A percentile compares a stretch with the other conserved stretches of the same genome.
phyloP scores from a whole-genome alignment of 2,888 invertebrate genomes.

The Hecatera dysodea region DNA sequence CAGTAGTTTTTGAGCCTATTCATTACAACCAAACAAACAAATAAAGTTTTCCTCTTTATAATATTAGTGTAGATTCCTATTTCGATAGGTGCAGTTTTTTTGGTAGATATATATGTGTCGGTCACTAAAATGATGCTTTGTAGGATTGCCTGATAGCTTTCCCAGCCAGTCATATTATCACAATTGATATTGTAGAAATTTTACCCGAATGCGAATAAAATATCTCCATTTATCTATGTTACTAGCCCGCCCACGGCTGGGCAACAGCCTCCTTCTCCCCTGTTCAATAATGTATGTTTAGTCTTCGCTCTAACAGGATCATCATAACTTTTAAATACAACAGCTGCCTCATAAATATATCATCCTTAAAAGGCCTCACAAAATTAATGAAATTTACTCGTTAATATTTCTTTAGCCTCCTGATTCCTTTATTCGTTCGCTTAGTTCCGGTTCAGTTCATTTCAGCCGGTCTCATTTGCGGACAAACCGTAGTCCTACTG shows the following conservation, averaged over 20 bases:
- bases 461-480: constrained; percentile 25
- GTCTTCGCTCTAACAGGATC: not conserved
- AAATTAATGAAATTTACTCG: constrained; percentile 10
- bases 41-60: no score
- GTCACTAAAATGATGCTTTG: no score
- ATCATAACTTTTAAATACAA: not conserved
- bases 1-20: no score
- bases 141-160: not conserved
- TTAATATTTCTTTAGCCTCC: constrained; percentile 18
- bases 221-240: no score
- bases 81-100: no score
- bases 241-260: no score
- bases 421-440: constrained; percentile 23
- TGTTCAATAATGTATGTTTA: no score
- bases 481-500: not conserved
- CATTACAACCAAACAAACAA: no score
- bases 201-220: not conserved
- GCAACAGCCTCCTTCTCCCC: no score
- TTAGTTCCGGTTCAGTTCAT: constrained; percentile 14
- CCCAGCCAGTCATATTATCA: not conserved
- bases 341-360: not conserved
- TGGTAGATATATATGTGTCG: no score
- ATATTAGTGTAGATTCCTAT: not conserved
- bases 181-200: not conserved
- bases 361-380: not conserved